A percentile compares a stretch with the other conserved stretches of the same genome.
These are phyloP conservation scores for Scylla paramamosain DNA, from an alignment of 1,140 invertebrate species.

Conservation along the genomic window DNA sequence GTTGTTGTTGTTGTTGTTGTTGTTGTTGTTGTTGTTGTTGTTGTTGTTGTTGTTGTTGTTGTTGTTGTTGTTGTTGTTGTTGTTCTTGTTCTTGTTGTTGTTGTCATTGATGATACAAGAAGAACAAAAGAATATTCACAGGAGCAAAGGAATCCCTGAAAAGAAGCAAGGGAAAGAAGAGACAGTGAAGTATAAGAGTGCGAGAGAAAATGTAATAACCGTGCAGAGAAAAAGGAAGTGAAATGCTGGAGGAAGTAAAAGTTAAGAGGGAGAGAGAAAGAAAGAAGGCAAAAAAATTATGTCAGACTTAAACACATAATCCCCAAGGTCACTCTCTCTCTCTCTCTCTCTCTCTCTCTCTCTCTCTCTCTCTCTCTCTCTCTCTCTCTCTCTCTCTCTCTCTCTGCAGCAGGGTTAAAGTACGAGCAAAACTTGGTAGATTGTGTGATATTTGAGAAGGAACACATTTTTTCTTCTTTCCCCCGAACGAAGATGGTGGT, in stretches of 20 bases:
- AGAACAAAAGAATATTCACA: too few relatives aligned
- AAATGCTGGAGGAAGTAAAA: neutral
- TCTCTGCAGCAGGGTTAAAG: neutral
- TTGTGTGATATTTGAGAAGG: slow-evolving; percentile 17
- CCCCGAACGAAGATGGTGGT: neutral
- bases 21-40: neutral
- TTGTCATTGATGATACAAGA: too few relatives aligned
- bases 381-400: slow-evolving; percentile 27
- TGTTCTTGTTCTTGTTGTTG: neutral
- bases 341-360: neutral
- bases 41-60: neutral
- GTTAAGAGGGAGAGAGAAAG: neutral
- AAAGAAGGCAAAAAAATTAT: neutral
- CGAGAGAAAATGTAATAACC: too few relatives aligned
- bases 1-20: neutral
- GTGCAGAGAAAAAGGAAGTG: neutral
- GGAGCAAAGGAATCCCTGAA: neutral
- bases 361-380: neutral
- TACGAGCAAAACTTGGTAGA: neutral
- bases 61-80: neutral
- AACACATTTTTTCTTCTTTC: neutral
- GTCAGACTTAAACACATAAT: too few relatives aligned
- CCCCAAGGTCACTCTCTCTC: too few relatives aligned
- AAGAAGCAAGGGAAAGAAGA: neutral
- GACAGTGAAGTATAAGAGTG: neutral